A percentile compares a stretch with the other conserved stretches of the same genome.
Evolutionary conservation across 1,140 invertebrate species (phyloP).

Genomic region (Sesamia nonagrioides): DNA sequence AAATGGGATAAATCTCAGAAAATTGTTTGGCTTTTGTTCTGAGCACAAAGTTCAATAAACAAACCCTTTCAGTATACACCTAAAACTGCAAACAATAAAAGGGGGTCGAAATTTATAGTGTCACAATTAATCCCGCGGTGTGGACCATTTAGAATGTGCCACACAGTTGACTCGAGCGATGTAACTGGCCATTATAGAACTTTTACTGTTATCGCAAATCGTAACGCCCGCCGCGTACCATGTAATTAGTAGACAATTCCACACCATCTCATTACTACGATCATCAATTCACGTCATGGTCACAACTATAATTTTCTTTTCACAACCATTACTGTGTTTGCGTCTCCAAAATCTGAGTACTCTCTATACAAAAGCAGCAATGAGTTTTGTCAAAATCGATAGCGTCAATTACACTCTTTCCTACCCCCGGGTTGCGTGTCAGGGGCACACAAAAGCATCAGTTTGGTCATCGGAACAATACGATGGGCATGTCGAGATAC

Average conservation of each 20-base stretch:
- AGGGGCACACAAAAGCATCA: slow-evolving; percentile 65
- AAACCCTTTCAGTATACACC: slow-evolving; percentile 27
- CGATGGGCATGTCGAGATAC: slow-evolving; percentile 63
- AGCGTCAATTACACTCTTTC: not conserved
- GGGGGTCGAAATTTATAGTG: slow-evolving; percentile 57
- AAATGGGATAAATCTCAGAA: not conserved
- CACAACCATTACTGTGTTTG: not conserved
- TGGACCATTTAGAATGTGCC: slow-evolving; percentile 68
- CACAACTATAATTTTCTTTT: slow-evolving; percentile 10
- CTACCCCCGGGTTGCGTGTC: slow-evolving; percentile 52
- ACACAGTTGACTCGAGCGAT: slow-evolving; percentile 78
- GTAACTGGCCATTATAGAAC: slow-evolving; percentile 74
- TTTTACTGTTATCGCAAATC: slow-evolving; percentile 85
- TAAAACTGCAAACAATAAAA: slow-evolving; percentile 48
- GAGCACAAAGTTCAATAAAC: slow-evolving; percentile 18
- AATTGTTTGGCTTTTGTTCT: not conserved
- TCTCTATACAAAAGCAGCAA: not conserved
- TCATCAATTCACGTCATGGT: not conserved
- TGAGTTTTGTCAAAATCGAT: slow-evolving; percentile 16
- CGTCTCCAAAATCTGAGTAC: not conserved
- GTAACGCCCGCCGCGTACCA: slow-evolving; percentile 71
- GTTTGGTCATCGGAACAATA: slow-evolving; percentile 66
- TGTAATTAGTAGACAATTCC: slow-evolving; percentile 79
- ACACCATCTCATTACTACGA: slow-evolving; percentile 67
- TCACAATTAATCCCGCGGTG: slow-evolving; percentile 56